Evolutionary conservation across 64 coral and sea anemone genomes (phyloP).

Genomic region (Montipora sp.): DNA sequence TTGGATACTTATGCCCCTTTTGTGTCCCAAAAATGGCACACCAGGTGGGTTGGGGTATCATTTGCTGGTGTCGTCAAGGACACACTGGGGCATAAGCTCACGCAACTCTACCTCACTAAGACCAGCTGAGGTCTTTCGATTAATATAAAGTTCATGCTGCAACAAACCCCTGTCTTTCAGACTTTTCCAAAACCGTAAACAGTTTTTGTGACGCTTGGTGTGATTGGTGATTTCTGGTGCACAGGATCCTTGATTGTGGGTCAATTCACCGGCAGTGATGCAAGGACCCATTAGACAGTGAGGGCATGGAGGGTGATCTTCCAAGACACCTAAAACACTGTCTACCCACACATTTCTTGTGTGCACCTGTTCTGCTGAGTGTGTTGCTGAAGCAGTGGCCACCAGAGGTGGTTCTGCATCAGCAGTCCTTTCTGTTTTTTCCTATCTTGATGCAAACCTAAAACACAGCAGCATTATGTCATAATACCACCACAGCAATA

Average conservation of each 20-base stretch:
- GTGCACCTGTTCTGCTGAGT: neutral
- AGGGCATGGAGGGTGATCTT: neutral
- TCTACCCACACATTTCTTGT: neutral
- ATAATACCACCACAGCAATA: too few species aligned
- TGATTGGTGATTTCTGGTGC: constrained; percentile 10
- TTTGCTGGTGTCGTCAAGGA: constrained; percentile 36
- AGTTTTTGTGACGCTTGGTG: constrained; percentile 22
- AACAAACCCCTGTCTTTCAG: constrained; percentile 22
- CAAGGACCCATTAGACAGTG: constrained; percentile 41
- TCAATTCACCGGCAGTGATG: neutral
- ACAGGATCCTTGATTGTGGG: constrained; percentile 22
- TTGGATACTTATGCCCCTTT: constrained; percentile 10
- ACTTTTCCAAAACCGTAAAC: neutral
- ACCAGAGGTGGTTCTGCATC: too few species aligned
- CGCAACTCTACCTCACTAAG: constrained; percentile 27
- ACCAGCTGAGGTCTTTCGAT: neutral
- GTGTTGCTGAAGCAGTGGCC: too few species aligned
- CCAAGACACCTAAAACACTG: neutral
- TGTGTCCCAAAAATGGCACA: constrained; percentile 27
- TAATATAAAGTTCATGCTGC: constrained; percentile 7
- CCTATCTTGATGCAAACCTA: too few species aligned
- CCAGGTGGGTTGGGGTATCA: constrained; percentile 49
- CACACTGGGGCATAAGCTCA: constrained; percentile 49
- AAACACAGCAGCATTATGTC: too few species aligned
- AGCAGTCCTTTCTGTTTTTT: too few species aligned